Evolutionary conservation across 2,113 vertebrate species (phyloP), one percentile per base, ranked within the genome.

Genomic region (Cyprinodon variegatus): DNA sequence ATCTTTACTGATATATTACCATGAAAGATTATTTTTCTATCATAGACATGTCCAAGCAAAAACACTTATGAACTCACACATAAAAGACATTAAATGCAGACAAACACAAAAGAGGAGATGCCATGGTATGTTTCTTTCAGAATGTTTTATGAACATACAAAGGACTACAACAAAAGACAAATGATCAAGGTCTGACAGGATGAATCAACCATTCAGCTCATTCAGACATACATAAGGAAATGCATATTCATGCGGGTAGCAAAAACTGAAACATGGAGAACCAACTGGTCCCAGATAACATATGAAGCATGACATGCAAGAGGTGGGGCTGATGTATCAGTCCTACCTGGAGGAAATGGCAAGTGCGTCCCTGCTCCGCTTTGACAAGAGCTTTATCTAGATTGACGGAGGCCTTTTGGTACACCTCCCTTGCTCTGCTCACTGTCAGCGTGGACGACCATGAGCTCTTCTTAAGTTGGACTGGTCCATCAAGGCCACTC

Each of bases 361-460:
- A 99, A 91, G 96, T 95, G 88, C 97, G 95, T 85, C 96, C 97
- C 90, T 98, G 97, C 83, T 98, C 97, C 74, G 97, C 96, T 90
- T 98, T 98, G 78, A 98, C 94, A 86, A 98, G 95, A 76, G 96
- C 96, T 94, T 96, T 98, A 90, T 99, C 97, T 14, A 98, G 95
- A 68, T 97, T 98, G 91, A 96, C 95, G 0, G 97, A 96, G 82
- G 96, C 97, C 92, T 97, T 99, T 93, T 98, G 97, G 93, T 97
- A 98, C 83, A 98, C 95, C 88, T 99, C 97, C 22, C 96, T 94
- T 75, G 97, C 95, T 79, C 98, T 96, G 94, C 96, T 99, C 91
- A 99, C 96, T 0, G 97, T 99, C 92, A 99, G 94, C 0, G 97
- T 98, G 71, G 97, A 98, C 89, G 97, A 99, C 94, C 97, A 99